These are phyloP conservation scores for Cichladusa arquata DNA, from an alignment of 2,113 vertebrate species.

Conservation along the genomic window DNA sequence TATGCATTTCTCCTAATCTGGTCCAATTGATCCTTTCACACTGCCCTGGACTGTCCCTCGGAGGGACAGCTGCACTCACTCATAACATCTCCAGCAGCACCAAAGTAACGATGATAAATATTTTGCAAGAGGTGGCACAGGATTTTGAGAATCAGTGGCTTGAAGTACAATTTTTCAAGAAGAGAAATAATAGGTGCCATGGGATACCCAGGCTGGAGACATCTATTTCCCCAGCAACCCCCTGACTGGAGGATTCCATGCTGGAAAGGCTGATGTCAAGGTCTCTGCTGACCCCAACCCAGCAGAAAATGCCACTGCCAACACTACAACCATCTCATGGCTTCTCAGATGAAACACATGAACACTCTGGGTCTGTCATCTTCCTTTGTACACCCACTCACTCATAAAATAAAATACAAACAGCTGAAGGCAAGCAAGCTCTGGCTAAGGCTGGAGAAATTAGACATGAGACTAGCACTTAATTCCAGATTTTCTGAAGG, in stretches of 20 bases:
- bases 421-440: neutral
- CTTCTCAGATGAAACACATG: neutral
- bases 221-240: neutral
- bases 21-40: neutral
- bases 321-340: neutral
- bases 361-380: neutral
- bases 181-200: neutral
- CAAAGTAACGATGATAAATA: neutral
- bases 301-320: neutral
- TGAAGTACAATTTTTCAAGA: neutral
- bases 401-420: conserved; percentile 9
- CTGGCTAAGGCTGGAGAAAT: neutral
- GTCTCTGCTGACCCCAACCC: neutral
- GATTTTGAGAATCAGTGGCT: neutral
- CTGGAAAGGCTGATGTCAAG: neutral
- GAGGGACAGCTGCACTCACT: neutral
- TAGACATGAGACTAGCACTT: neutral
- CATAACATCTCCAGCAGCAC: neutral
- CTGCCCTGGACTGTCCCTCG: neutral
- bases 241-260: neutral
- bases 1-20: neutral
- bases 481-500: conserved; percentile 30
- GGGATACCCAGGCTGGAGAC: neutral
- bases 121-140: neutral
- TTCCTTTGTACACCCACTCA: neutral